A percentile compares a stretch with the other conserved stretches of the same genome.
Evolutionary conservation across 2,797 vertebrate genomes (phyloP).

Genomic region (Denticeps clupeoides): DNA sequence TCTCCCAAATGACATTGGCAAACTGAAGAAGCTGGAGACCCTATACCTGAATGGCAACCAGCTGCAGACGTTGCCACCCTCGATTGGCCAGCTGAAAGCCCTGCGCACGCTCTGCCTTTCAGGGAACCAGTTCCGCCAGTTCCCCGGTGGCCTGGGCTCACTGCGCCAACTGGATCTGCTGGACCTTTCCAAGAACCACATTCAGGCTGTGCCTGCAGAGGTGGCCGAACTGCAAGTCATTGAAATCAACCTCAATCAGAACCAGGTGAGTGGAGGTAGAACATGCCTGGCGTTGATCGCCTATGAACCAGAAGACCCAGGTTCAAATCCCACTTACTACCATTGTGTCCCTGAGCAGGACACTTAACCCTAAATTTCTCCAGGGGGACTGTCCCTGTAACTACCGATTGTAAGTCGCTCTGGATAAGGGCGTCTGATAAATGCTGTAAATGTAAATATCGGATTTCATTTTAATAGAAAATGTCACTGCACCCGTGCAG

Average conservation of each 20-base stretch:
- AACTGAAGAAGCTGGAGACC: conserved; percentile 87
- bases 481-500: too few relatives aligned
- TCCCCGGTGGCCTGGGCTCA: conserved; percentile 70
- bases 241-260: conserved; percentile 95
- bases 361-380: too few relatives aligned
- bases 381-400: too few relatives aligned
- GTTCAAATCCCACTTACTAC: too few relatives aligned
- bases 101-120: conserved; percentile 79
- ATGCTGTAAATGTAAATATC: too few relatives aligned
- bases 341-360: too few relatives aligned
- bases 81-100: conserved; percentile 71
- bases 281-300: neutral
- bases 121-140: conserved; percentile 72
- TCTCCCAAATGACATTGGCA: conserved; percentile 77
- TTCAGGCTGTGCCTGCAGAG: conserved; percentile 68
- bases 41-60: conserved; percentile 78
- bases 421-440: too few relatives aligned
- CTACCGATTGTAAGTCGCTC: too few relatives aligned
- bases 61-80: conserved; percentile 64
- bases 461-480: too few relatives aligned
- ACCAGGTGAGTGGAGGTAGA: conserved; percentile 64
- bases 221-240: conserved; percentile 82
- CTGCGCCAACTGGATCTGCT: conserved; percentile 82
- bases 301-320: too few relatives aligned
- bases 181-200: conserved; percentile 86